Evolutionary conservation across 30 jellyfish, hydroid and myxozoan species (phyloP), one percentile per base, ranked within the genome.

Genomic region (Aurelia sp.): DNA sequence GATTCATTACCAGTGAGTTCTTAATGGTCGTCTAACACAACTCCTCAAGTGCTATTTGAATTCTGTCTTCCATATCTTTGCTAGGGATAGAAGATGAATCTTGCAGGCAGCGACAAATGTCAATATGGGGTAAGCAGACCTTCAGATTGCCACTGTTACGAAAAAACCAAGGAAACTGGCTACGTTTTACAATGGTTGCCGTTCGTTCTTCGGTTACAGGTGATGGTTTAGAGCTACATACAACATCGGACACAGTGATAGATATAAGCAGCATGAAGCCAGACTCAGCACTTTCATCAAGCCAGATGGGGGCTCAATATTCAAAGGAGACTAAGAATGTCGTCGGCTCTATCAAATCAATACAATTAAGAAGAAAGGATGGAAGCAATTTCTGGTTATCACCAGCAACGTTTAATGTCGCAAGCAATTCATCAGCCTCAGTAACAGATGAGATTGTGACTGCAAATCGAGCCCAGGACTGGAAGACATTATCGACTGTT

Each of bases 81-180:
- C 66, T 61, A 78, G 89, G 89, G 77, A 31, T 78, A 6, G 50
- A 66, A 62, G 89, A 78, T 57, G 35, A 3, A 21, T 44, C 44
- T 4, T 65, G 79, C 18, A 78, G 59, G n/a, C 19, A 78, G 51
- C 52, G 51, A 59, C 55, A 65, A 12, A 40, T 78, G 35, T 78
- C 71, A 19, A 3, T 78, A 11, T 78, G 79, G 89, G 79, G 66
- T 35, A 78, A 64, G 48, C 71, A 66, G 22, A 8, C 89, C 9
- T 35, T 67, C 22, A 37, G 50, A 12, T 47, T 78, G 27, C 51
- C 89, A 16, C 13, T 47, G 16, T 44, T 78, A 23, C 89, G 89
- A 53, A 78, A 63, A 78, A 61, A 78, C 51, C 89, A 78, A 57
- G 71, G 89, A 63, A 37, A 37, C 4, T 64, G 79, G 89, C 50